Conservation (phyloP, 2,113 vertebrate genomes). For the Spizaetus ornatus region DNA sequence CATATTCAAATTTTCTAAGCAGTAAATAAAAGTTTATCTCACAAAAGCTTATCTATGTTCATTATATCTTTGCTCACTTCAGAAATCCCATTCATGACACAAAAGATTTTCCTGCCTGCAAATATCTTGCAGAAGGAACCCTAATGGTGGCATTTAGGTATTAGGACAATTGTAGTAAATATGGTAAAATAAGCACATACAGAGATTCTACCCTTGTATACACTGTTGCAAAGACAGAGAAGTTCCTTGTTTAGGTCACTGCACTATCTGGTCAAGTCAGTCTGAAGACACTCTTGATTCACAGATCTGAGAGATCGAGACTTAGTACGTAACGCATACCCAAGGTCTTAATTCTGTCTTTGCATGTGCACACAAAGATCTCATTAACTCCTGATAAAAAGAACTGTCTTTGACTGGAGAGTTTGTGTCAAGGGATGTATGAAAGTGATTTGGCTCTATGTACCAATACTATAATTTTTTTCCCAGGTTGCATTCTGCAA, state of each 20-base stretch:
- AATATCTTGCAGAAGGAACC: not conserved
- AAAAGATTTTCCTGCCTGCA: not conserved
- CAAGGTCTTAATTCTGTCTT: not conserved
- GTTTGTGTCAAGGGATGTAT: not conserved
- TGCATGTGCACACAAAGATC: not conserved
- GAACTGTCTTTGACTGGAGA: not conserved
- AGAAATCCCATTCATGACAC: not conserved
- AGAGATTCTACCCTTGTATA: not conserved
- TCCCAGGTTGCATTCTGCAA: not conserved
- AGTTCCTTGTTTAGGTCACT: not conserved
- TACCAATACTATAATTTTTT: rapidly evolving
- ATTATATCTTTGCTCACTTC: not conserved
- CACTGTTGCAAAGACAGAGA: not conserved
- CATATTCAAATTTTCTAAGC: not conserved
- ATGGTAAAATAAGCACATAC: not conserved
- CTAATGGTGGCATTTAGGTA: not conserved
- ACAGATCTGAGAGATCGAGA: not conserved
- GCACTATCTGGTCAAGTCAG: not conserved
- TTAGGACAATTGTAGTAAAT: not conserved
- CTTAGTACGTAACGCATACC: not conserved
- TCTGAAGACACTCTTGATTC: not conserved
- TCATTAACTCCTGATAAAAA: not conserved
- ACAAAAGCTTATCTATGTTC: not conserved
- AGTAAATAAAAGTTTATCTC: not conserved
- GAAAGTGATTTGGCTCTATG: not conserved